Base-by-base conservation (phyloP, 1,140 invertebrate genomes). In the Zeugodacus cucurbitae region DNA sequence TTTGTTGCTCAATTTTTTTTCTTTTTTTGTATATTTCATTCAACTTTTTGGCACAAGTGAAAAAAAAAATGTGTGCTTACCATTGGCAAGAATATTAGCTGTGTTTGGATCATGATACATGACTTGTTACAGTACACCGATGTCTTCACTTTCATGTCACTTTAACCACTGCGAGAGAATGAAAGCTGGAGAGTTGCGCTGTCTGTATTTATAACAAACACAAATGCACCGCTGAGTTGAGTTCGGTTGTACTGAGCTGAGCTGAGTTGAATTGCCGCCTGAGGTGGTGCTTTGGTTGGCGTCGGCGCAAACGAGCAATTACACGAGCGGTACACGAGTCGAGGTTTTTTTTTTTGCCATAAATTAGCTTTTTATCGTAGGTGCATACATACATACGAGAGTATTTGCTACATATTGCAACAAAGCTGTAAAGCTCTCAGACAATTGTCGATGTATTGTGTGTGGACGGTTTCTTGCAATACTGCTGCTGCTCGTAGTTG, bases 21-120 rank as follows among this genome's bases (percentile, higher is more conserved):
- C 7, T 82, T 48, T 22, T 54, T 54, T 1, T 41, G n/a, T 17
- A 87, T 26, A 34, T 86, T 86, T 86, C 58, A 64, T 82, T 26
- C 32, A 67, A 32, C 11, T 88, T 85, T 88, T 85, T 20, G 32
- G 34, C 44, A 70, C 26, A 17, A 57, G 26, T n/a, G 1, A 26
- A 26, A 62, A 62, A 29, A 34, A 6, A 54, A 54, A 59, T 29
- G n/a, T 57, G 34, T 44, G 91, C 92, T 93, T 90, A 93, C 92
- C 92, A 89, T 93, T 91, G 90, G 91, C 90, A 91, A 92, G 89
- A 93, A 93, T 91, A 92, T 93, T 91, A 91, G 90, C 90, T 93
- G 91, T 92, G 91, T 90, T 93, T 92, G 92, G 90, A 93, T 93
- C 92, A 91, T 93, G 92, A 93, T 93, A 93, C 92, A 93, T 93